A percentile compares a stretch with the other conserved stretches of the same genome.
Evolutionary conservation across 1,140 invertebrate genomes (phyloP).

Genomic region (Drosophila quadrilineata): DNA sequence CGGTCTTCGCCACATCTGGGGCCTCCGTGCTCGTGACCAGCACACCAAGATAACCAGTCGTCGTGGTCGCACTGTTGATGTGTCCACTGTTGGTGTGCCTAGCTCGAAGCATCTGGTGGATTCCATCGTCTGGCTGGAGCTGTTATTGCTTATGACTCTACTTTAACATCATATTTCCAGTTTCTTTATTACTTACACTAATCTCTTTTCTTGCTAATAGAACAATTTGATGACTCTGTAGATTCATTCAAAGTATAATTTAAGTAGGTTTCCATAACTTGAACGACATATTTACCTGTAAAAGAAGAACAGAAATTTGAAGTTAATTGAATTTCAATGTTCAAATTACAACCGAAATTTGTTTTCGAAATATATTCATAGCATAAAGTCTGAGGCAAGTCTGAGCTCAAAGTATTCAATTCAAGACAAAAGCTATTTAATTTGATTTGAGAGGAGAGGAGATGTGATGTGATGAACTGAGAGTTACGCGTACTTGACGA

Average conservation of each 20-base stretch:
- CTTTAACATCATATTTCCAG: constrained; percentile 61
- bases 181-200: too few relatives aligned
- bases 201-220: too few relatives aligned
- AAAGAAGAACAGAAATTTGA: constrained; percentile 15
- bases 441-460: constrained; percentile 63
- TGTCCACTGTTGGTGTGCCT: constrained; percentile 97
- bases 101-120: constrained; percentile 18
- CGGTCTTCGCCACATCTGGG: constrained; percentile 99
- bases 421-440: constrained; percentile 48
- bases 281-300: constrained; percentile 49
- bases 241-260: too few relatives aligned
- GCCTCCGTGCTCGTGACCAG: constrained; percentile 97
- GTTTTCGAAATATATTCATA: background rate
- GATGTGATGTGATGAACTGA: too few relatives aligned
- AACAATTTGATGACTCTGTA: too few relatives aligned
- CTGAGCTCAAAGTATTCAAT: constrained; percentile 9
- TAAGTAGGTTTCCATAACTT: background rate
- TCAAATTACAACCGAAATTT: constrained; percentile 19
- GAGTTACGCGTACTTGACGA: constrained; percentile 33
- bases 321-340: constrained; percentile 12
- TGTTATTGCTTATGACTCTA: constrained; percentile 50
- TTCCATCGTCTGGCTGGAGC: constrained; percentile 20
- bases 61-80: constrained; percentile 99
- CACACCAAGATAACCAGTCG: constrained; percentile 99
- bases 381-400: background rate